These are phyloP conservation scores for Pammene aurita DNA, from an alignment of 2,888 invertebrate genomes.

Conservation along the genomic window DNA sequence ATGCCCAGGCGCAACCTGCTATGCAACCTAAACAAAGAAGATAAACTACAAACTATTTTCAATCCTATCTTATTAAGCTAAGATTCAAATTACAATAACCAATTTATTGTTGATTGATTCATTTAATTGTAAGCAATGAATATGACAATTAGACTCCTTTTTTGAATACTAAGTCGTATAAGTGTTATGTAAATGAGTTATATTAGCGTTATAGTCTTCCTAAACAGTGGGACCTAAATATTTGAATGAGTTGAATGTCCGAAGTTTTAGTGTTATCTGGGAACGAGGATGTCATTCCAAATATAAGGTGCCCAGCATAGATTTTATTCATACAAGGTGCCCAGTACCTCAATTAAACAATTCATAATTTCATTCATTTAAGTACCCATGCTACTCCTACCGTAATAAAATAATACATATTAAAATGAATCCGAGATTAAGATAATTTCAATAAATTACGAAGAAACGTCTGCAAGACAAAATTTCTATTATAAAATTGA, in stretches of 20 bases:
- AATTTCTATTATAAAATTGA: too few species aligned
- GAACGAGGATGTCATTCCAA: neutral
- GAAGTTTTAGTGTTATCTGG: constrained; percentile 10
- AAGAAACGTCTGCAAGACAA: too few species aligned
- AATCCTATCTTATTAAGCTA: neutral
- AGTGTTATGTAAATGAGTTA: constrained; percentile 38
- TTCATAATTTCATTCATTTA: too few species aligned
- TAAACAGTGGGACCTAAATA: constrained; percentile 24
- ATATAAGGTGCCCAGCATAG: too few species aligned
- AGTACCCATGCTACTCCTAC: too few species aligned
- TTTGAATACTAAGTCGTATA: constrained; percentile 39
- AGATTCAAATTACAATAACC: neutral
- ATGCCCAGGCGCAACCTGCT: constrained; percentile 11
- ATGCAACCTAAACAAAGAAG: constrained; percentile 27
- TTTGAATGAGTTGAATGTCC: constrained; percentile 20
- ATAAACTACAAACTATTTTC: neutral
- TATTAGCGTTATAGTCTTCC: constrained; percentile 33
- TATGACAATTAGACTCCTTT: constrained; percentile 32
- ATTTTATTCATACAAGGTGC: too few species aligned
- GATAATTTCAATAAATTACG: too few species aligned
- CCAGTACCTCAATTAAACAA: too few species aligned
- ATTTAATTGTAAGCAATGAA: neutral
- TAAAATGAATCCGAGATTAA: too few species aligned
- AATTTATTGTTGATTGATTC: neutral
- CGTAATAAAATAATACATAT: too few species aligned